Percentiles rank a stretch among this genome's conserved stretches.
Conservation (phyloP, 1,140 invertebrate species). For the Amphibalanus amphitrite region DNA sequence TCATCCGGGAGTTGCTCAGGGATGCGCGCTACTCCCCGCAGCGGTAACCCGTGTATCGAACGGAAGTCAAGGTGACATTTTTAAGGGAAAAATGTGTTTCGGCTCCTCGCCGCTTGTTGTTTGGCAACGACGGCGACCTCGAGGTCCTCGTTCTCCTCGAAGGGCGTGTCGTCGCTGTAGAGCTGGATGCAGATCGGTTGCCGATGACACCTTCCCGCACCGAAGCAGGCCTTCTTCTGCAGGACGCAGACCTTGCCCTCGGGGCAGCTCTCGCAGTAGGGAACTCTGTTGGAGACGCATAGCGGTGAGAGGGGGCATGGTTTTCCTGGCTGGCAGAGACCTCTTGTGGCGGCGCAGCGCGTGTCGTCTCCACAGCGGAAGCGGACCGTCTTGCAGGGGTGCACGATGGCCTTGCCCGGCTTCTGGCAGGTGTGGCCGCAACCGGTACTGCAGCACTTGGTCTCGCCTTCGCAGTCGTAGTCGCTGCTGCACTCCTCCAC, state of each 20-base stretch:
- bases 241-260: not conserved
- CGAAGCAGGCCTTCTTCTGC: not conserved
- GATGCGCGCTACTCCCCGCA: too few species aligned
- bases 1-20: too few species aligned
- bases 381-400: not conserved
- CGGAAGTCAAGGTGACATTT: not conserved
- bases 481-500: not conserved
- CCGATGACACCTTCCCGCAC: not conserved
- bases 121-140: not conserved
- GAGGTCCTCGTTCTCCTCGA: conserved; percentile 4
- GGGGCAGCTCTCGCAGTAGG: not conserved
- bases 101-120: not conserved
- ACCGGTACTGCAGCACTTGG: not conserved
- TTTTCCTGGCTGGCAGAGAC: not conserved
- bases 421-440: conserved; percentile 3
- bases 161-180: not conserved
- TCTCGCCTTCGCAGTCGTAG: not conserved
- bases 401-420: not conserved
- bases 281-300: not conserved
- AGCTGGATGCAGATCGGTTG: conserved; percentile 3
- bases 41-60: too few species aligned
- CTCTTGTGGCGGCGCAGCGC: not conserved
- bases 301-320: not conserved
- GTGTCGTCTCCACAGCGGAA: conserved; percentile 1
- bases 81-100: not conserved